These are phyloP conservation scores for Drosophila pegasa DNA, from an alignment of 2,888 invertebrate species.

Conservation along the genomic window DNA sequence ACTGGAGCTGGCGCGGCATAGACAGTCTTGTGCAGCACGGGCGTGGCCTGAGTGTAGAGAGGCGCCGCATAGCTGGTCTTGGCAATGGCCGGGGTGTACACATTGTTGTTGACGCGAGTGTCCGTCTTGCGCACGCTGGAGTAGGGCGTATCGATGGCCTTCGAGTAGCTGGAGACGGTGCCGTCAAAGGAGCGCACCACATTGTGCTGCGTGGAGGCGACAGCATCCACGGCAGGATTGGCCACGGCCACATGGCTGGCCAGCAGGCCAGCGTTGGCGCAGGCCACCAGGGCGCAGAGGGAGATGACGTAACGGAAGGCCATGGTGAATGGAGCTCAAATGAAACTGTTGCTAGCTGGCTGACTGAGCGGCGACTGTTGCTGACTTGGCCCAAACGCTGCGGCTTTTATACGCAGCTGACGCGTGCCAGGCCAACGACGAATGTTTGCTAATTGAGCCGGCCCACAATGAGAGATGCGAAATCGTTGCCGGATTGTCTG, in stretches of 20 bases:
- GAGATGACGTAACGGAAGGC: slow-evolving; percentile 86
- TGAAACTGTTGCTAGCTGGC: slow-evolving; percentile 33
- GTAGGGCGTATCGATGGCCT: slow-evolving; percentile 87
- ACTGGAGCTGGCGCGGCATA: slow-evolving; percentile 77
- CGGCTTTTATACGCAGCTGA: slow-evolving; percentile 68
- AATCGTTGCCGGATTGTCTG: slow-evolving; percentile 24
- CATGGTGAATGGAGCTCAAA: slow-evolving; percentile 57
- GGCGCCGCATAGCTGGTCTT: slow-evolving; percentile 79
- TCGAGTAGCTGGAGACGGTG: slow-evolving; percentile 87
- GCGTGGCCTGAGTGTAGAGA: slow-evolving; percentile 68
- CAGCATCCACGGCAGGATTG: slow-evolving; percentile 77
- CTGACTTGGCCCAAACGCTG: slow-evolving; percentile 56
- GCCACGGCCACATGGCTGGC: slow-evolving; percentile 63
- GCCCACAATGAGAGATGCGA: slow-evolving; percentile 66
- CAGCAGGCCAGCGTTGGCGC: slow-evolving; percentile 87
- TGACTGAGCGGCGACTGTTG: slow-evolving; percentile 71
- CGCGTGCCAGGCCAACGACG: slow-evolving; percentile 63
- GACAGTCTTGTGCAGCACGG: slow-evolving; percentile 59
- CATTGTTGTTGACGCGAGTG: slow-evolving; percentile 87
- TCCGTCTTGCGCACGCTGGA: slow-evolving; percentile 87
- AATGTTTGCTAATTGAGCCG: slow-evolving; percentile 43
- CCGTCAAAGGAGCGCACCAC: slow-evolving; percentile 86
- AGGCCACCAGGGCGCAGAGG: slow-evolving; percentile 87
- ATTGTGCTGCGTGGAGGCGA: slow-evolving; percentile 86
- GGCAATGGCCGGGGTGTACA: slow-evolving; percentile 84